Conservation (phyloP, 2,888 invertebrate genomes). For the Andrena hattorfiana region DNA sequence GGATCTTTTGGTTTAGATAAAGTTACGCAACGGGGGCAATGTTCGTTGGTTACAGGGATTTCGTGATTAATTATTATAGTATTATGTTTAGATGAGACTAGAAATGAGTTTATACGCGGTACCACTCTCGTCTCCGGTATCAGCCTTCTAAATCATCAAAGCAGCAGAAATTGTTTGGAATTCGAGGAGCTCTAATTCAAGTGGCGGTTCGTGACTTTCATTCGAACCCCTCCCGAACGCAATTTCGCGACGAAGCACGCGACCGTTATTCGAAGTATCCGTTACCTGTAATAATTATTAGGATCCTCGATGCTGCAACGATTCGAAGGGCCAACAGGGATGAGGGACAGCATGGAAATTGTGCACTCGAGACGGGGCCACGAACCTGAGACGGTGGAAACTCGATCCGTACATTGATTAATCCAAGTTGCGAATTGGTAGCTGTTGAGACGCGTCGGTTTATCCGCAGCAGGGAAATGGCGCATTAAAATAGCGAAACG, state of each 20-base stretch:
- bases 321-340: not conserved
- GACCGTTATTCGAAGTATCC: conserved; percentile 13
- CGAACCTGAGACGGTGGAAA: conserved; percentile 19
- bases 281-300: conserved; percentile 35
- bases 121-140: not conserved
- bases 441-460: conserved; percentile 22
- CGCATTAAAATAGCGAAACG: not conserved
- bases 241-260: conserved; percentile 5
- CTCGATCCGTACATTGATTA: conserved; percentile 47
- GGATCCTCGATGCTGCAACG: conserved; percentile 4
- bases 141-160: not conserved
- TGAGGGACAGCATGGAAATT: conserved; percentile 23
- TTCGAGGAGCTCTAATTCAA: not conserved
- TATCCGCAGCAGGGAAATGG: not conserved
- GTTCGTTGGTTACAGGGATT: too few species aligned
- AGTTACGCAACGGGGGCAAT: too few species aligned
- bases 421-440: conserved; percentile 41
- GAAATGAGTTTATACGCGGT: too few species aligned
- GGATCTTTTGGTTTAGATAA: too few species aligned
- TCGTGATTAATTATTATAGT: too few species aligned
- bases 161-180: not conserved
- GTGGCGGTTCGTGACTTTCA: not conserved
- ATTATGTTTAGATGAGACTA: too few species aligned
- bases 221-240: not conserved
- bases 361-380: not conserved